Percentiles rank a stretch among this genome's conserved stretches.
phyloP scores from a whole-genome alignment of 2,113 vertebrate genomes.

The Sinocyclocheilus maitianheensis region DNA sequence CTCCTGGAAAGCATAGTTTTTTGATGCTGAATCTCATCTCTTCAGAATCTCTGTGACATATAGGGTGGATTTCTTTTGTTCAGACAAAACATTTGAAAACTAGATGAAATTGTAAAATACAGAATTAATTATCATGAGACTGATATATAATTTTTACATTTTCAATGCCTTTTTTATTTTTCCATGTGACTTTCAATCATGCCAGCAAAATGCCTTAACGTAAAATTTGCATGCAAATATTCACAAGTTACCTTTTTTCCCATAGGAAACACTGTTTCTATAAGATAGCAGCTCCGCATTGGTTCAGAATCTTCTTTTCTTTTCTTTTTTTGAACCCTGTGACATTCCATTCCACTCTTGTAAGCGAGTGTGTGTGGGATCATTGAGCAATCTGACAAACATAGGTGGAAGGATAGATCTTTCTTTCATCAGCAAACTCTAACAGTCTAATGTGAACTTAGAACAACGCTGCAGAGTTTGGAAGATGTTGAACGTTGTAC shows the following conservation, averaged over 20 bases:
- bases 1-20: background rate
- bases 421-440: conserved; percentile 20
- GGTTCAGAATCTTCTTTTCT: background rate
- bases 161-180: too few species aligned
- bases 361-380: background rate
- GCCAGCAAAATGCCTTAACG: background rate
- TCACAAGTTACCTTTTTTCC: too few species aligned
- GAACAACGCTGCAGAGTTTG: background rate
- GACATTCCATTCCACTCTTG: conserved; percentile 1
- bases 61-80: too few species aligned
- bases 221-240: background rate
- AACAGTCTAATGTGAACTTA: conserved; percentile 17
- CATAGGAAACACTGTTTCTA: too few species aligned
- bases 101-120: too few species aligned
- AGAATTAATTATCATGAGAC: too few species aligned
- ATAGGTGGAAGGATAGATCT: conserved; percentile 1
- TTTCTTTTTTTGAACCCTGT: conserved; percentile 9
- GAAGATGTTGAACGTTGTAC: conserved; percentile 22
- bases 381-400: conserved; percentile 25
- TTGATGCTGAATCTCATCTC: background rate
- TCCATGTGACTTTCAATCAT: too few species aligned
- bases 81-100: too few species aligned
- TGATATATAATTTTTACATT: too few species aligned
- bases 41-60: background rate
- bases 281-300: background rate